A percentile compares a stretch with the other conserved stretches of the same genome.
Evolutionary conservation across 2,888 invertebrate species (phyloP).

Genomic region (Chloroclystis v-ata): DNA sequence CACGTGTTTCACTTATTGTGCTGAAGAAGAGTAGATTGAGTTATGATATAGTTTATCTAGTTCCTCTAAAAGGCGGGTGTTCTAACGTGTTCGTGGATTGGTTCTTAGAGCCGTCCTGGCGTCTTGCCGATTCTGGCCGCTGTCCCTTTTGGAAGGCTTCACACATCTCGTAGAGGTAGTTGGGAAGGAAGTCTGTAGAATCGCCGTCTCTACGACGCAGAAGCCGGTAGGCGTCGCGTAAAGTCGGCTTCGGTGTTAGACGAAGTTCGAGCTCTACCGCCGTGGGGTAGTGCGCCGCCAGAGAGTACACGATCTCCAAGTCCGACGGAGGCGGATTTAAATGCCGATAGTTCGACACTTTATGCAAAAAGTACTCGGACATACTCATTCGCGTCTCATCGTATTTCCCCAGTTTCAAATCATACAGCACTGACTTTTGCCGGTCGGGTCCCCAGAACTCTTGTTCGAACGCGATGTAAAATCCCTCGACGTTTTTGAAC

Average conservation of each 20-base stretch:
- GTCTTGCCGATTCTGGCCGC: slow-evolving; percentile 58
- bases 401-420: slow-evolving; percentile 70
- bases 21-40: slow-evolving; percentile 3
- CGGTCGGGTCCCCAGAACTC: slow-evolving; percentile 71
- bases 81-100: slow-evolving; percentile 37
- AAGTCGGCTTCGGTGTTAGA: slow-evolving; percentile 65
- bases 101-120: slow-evolving; percentile 44
- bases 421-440: slow-evolving; percentile 67
- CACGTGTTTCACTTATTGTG: slow-evolving; percentile 14
- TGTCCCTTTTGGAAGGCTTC: slow-evolving; percentile 68
- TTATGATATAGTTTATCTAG: slow-evolving; percentile 29
- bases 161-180: slow-evolving; percentile 74
- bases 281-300: slow-evolving; percentile 70
- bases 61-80: slow-evolving; percentile 39
- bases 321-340: slow-evolving; percentile 68
- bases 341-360: slow-evolving; percentile 69
- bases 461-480: slow-evolving; percentile 64
- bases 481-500: slow-evolving; percentile 55
- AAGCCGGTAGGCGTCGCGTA: slow-evolving; percentile 68
- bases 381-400: slow-evolving; percentile 62
- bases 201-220: slow-evolving; percentile 70
- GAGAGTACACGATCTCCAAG: slow-evolving; percentile 68
- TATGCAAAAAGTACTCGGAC: slow-evolving; percentile 71
- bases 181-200: slow-evolving; percentile 63
- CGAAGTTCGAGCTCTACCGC: slow-evolving; percentile 69